phyloP scores from a whole-genome alignment of 2,888 invertebrate genomes.

The Xestoiulus laeticollis region DNA sequence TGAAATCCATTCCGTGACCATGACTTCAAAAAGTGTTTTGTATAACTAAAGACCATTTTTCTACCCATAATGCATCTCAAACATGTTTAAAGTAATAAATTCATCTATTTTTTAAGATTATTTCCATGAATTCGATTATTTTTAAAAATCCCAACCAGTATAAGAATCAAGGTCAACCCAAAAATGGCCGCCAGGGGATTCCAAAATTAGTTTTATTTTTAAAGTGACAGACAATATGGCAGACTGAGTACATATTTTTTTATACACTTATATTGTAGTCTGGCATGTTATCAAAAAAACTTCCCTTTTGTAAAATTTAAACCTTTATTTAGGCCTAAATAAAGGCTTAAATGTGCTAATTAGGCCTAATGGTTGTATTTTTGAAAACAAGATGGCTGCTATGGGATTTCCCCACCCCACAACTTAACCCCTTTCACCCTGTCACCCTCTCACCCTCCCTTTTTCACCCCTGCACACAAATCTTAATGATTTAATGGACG shows the following conservation, averaged over 20 bases:
- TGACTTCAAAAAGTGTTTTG: too few relatives aligned
- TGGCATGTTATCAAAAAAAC: neutral
- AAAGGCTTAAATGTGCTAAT: neutral
- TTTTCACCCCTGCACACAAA: conserved; percentile 14
- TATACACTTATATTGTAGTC: neutral
- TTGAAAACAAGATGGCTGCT: neutral
- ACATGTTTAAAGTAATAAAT: too few relatives aligned
- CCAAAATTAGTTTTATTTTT: neutral
- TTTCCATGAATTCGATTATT: neutral
- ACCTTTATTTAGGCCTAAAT: too few relatives aligned
- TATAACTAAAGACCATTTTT: too few relatives aligned
- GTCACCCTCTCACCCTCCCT: neutral
- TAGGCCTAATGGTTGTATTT: neutral
- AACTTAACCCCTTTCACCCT: neutral
- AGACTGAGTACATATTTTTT: neutral
- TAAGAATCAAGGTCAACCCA: neutral
- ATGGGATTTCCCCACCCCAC: neutral
- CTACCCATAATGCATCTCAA: too few relatives aligned
- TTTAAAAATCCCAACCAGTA: neutral
- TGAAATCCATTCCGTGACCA: too few relatives aligned
- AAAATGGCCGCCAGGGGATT: neutral
- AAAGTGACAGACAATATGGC: neutral
- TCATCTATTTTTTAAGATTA: neutral
- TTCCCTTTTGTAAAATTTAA: too few relatives aligned
- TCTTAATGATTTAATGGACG: conserved; percentile 34